Conservation (phyloP, 1,140 invertebrate species). For the Papilio machaon region DNA sequence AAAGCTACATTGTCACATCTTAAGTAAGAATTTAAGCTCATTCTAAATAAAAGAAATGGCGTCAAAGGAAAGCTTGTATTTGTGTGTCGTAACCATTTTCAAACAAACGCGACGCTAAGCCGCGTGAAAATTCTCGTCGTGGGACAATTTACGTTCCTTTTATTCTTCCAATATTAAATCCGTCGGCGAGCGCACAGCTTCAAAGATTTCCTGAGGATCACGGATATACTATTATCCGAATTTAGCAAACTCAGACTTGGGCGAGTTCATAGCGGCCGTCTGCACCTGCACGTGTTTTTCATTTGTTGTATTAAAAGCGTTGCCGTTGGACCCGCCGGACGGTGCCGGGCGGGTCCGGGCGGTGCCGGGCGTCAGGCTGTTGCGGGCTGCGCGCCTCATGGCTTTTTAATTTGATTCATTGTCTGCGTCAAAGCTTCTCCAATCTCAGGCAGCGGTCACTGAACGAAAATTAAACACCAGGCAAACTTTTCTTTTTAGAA, state of each 20-base stretch:
- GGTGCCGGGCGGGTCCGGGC: no score
- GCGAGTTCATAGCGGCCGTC: background rate
- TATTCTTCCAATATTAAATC: slow-evolving; percentile 18
- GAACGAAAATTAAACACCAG: no score
- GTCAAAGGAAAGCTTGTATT: slow-evolving; percentile 1
- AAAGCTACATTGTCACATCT: background rate
- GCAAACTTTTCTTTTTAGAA: no score
- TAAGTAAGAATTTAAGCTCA: background rate
- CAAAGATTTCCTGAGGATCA: background rate
- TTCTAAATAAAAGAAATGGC: background rate
- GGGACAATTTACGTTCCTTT: slow-evolving; percentile 7
- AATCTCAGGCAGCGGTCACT: no score
- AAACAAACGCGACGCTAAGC: background rate
- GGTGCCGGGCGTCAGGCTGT: no score
- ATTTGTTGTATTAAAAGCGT: background rate
- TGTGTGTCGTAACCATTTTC: slow-evolving; percentile 10
- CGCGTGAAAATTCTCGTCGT: slow-evolving; percentile 8
- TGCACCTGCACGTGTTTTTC: background rate
- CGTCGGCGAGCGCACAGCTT: background rate
- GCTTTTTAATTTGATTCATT: no score
- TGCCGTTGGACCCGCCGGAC: background rate
- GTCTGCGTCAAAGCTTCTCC: no score
- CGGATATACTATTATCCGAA: background rate
- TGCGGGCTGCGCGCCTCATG: no score
- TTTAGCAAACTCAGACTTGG: slow-evolving; percentile 3